Conservation (phyloP, 2,888 invertebrate genomes). For the Petrolisthes manimaculis region DNA sequence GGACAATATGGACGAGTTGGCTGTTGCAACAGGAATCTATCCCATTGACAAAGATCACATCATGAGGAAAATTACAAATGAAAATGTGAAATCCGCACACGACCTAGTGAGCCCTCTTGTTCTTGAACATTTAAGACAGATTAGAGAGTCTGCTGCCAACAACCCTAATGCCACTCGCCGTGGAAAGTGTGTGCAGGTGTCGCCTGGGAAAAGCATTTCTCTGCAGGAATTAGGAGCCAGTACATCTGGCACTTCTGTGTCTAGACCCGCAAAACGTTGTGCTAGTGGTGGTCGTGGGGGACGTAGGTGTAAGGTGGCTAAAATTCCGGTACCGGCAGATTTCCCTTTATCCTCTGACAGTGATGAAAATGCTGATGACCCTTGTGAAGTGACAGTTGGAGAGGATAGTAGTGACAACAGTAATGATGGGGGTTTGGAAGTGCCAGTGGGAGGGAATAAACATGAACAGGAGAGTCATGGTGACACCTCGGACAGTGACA, state of each 20-base stretch:
- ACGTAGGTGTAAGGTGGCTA: too few species aligned
- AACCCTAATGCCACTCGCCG: not conserved
- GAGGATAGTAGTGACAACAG: too few species aligned
- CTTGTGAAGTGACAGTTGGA: conserved; percentile 12
- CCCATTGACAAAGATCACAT: not conserved
- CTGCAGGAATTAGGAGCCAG: not conserved
- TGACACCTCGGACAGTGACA: too few species aligned
- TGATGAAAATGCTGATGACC: conserved; percentile 26
- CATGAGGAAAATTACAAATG: not conserved
- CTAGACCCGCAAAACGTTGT: not conserved
- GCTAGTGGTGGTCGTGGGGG: not conserved
- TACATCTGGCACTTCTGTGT: not conserved
- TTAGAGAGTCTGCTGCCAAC: not conserved
- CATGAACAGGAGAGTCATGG: too few species aligned
- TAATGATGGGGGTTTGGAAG: not conserved
- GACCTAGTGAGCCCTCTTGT: not conserved
- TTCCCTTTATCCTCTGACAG: conserved; percentile 17
- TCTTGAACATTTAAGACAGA: not conserved
- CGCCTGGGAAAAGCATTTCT: not conserved
- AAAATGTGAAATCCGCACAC: not conserved
- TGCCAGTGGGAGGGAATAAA: too few species aligned
- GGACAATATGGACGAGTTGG: not conserved
- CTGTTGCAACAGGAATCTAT: not conserved
- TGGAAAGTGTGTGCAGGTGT: not conserved
- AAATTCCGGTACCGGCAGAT: conserved; percentile 8